Evolutionary conservation across 2,797 vertebrate genomes (phyloP).

Genomic region (Lemur catta): DNA sequence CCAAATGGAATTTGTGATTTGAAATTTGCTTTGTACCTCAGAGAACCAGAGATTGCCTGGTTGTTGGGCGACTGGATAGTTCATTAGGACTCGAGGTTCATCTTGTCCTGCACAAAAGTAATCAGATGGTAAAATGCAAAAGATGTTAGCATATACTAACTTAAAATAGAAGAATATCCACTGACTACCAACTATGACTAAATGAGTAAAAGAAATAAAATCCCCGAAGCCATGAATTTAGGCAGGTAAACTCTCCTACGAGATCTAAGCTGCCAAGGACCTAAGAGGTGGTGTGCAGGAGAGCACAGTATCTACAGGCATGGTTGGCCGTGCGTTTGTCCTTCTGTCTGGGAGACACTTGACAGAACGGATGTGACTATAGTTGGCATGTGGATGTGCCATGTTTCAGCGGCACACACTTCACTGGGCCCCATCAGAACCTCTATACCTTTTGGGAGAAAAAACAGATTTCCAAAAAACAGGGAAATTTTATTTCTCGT

Average conservation of each 20-base stretch:
- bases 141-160: neutral
- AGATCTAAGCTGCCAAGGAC: neutral
- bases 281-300: neutral
- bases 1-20: constrained; percentile 26
- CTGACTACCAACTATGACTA: neutral
- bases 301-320: neutral
- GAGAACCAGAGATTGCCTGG: neutral
- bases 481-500: constrained; percentile 1
- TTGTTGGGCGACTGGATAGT: neutral
- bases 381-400: neutral
- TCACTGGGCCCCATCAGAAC: neutral
- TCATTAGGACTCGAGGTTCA: neutral
- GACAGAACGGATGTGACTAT: neutral
- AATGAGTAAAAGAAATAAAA: neutral
- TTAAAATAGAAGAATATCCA: constrained; percentile 36
- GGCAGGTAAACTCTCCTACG: neutral
- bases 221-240: neutral
- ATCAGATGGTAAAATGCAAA: neutral
- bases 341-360: neutral
- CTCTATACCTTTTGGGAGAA: neutral
- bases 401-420: neutral
- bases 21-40: constrained; percentile 46
- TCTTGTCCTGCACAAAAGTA: neutral
- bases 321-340: neutral
- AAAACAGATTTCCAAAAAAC: neutral